These are phyloP conservation scores for Mya arenaria DNA, from an alignment of 1,140 invertebrate genomes.

Conservation along the genomic window DNA sequence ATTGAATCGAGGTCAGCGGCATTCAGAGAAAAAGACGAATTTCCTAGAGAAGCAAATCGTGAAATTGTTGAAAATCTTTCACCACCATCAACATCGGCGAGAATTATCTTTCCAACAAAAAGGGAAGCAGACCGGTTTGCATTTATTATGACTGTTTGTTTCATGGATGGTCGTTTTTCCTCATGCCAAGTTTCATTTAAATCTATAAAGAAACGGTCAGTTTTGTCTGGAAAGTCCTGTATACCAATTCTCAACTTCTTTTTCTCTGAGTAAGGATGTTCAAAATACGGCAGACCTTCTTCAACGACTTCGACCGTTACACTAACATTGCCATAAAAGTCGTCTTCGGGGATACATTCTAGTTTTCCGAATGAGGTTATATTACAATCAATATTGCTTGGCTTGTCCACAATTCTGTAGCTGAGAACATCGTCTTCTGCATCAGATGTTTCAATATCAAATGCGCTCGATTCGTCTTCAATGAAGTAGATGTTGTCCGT, in stretches of 20 bases:
- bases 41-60: neutral
- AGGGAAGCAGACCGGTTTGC: slow-evolving; percentile 22
- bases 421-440: slow-evolving; percentile 8
- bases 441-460: slow-evolving; percentile 1
- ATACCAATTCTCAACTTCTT: neutral
- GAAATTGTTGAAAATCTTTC: neutral
- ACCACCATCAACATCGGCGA: slow-evolving; percentile 33
- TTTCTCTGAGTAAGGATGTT: neutral
- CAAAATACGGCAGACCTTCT: neutral
- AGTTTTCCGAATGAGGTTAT: neutral
- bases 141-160: neutral
- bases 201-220: slow-evolving; percentile 13
- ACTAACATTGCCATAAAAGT: slow-evolving; percentile 18
- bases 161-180: slow-evolving; percentile 8
- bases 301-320: slow-evolving; percentile 20
- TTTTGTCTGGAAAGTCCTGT: neutral
- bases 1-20: too few species aligned
- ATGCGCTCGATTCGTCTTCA: neutral
- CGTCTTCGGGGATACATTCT: slow-evolving; percentile 1
- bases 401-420: slow-evolving; percentile 2
- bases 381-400: neutral
- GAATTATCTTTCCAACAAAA: neutral
- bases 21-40: neutral
- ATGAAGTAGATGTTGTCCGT: neutral
- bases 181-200: slow-evolving; percentile 9